phyloP scores from a whole-genome alignment of 2,797 vertebrate genomes.

The Sebastes paucispinis region DNA sequence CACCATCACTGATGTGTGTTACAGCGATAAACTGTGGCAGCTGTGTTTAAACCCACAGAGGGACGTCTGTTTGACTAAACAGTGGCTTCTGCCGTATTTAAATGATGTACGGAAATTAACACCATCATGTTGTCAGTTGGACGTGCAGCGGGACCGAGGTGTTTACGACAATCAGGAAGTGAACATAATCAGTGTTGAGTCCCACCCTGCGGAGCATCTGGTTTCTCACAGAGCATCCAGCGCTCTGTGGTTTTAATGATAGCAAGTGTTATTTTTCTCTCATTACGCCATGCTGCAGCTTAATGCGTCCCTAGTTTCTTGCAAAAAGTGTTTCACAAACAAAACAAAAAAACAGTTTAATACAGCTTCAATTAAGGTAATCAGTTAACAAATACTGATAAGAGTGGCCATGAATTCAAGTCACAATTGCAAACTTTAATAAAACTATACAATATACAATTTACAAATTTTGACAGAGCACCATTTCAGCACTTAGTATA shows the following conservation, averaged over 20 bases:
- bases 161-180: conserved; percentile 42
- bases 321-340: conserved; percentile 48
- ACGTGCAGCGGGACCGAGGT: conserved; percentile 14
- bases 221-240: conserved; percentile 79
- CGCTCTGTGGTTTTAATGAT: conserved; percentile 82
- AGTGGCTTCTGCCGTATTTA: conserved; percentile 25
- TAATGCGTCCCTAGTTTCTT: conserved; percentile 79
- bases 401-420: not conserved
- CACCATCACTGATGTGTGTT: not conserved
- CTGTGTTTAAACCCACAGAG: conserved; percentile 32
- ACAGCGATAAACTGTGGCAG: conserved; percentile 19
- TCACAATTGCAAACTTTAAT: not conserved
- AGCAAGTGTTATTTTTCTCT: conserved; percentile 76
- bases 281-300: conserved; percentile 75
- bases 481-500: not conserved
- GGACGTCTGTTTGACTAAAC: conserved; percentile 18
- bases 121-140: conserved; percentile 42
- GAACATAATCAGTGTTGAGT: conserved; percentile 39
- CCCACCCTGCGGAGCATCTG: conserved; percentile 87
- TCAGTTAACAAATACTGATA: not conserved
- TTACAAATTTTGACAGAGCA: not conserved
- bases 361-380: not conserved
- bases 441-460: not conserved
- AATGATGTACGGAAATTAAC: conserved; percentile 43
- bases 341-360: not conserved